Evolutionary conservation across 2,113 vertebrate species (phyloP), one percentile per base, ranked within the genome.

Genomic region (Cariama cristata): DNA sequence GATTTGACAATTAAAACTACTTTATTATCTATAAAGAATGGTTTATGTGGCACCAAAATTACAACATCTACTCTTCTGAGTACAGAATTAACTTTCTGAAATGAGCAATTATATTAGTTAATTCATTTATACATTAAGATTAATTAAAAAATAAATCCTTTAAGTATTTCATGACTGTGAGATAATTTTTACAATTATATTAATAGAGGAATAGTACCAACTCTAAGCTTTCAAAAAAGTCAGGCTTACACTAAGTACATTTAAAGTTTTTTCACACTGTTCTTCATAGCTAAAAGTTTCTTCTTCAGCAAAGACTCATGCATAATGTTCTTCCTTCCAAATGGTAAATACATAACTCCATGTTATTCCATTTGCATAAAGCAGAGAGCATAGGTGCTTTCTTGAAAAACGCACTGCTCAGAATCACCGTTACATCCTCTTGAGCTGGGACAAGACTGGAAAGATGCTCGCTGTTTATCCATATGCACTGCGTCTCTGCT

Each of bases 1-100:
- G 35, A 75, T 90, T 79, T 85, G 40, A 74, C 63, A 79, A 89
- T 87, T 91, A 94, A 84, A 94, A 56, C n/a, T 73, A 32, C 50
- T 67, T 83, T 62, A 80, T 58, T 89, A 32, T 79, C 55, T 68
- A 21, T 56, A 52, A 84, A 79, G 86, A 80, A 79, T 59, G 77
- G 33, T 82, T 91, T 76, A 68, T 68, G 49, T 45, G 58, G 44
- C 85, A 89, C 45, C 33, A 33, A 92, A 95, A 95, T 90, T 87
- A 68, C 44, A 68, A 8, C 56, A 79, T 38, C 66, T 91, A 60
- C 40, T 87, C 33, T 86, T 91, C 20, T 56, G 14, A 95, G 52
- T 63, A 60, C 4, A 55, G 44, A 94, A 96, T 93, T 89, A 91
- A 68, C 40, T 75, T 91, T 90, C 56, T 72, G 52, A 94, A 94